Evolutionary conservation across 2,888 invertebrate species (phyloP), one percentile per base, ranked within the genome.

Genomic region (Lymantria monacha): DNA sequence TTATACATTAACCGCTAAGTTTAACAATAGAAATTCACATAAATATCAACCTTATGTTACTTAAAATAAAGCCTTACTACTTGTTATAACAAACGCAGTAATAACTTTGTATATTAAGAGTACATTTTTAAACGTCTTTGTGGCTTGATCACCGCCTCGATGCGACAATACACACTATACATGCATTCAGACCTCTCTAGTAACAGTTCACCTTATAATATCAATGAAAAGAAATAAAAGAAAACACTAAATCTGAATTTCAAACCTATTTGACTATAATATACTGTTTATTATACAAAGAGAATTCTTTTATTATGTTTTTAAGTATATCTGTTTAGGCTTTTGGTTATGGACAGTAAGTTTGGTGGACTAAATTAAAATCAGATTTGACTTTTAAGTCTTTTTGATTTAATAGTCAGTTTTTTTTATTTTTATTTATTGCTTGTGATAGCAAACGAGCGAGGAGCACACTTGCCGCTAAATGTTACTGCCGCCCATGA

Each of bases 61-160:
- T 2, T 0, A 13, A 0, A 1, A 59, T 59, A 70, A 52, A 61
- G 55, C 37, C n/a, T 8, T 44, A 0, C 30, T 13, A 44, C n/a
- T 36, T 7, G 22, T 38, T 9, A 33, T 46, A 8, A 33, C 9
- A 13, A 46, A 46, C 30, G 63, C 13, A 69, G 49, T 48, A 3
- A 40, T 51, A 65, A 51, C 2, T 59, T 77, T 63, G 79, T 74
- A 51, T 74, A 76, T 76, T 71, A n/a, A 77, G 62, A 78, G 77
- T 79, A 80, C 76, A 85, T 85, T 86, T 87, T 86, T 80, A 83
- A 83, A 76, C 73, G 68, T 79, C 85, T 87, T 85, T 87, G 87
- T 87, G 72, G 77, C 71, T 82, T 83, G 87, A 87, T 87, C 81
- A 77, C 79, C 77, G 79, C 57, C 80, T 78, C 74, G 76, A 69